phyloP scores from a whole-genome alignment of 2,888 invertebrate genomes.

The Helicoverpa assulta region DNA sequence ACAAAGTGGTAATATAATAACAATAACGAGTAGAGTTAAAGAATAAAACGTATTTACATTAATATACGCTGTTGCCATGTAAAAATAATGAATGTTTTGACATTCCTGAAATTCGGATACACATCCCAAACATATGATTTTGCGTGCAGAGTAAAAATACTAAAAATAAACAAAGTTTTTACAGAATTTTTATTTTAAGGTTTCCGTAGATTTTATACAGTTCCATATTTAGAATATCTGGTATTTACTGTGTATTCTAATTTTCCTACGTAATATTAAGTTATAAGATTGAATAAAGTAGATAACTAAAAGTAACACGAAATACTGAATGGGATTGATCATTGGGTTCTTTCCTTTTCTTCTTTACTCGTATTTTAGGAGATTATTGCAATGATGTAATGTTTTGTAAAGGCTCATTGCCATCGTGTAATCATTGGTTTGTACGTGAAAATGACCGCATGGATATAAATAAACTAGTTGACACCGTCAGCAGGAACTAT shows the following conservation, averaged over 20 bases:
- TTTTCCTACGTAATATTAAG: no score
- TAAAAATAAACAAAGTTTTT: constrained; percentile 28
- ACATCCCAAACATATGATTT: constrained; percentile 19
- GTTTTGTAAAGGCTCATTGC: constrained; percentile 42
- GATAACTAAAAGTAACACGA: no score
- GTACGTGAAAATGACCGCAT: constrained; percentile 55
- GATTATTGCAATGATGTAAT: constrained; percentile 47
- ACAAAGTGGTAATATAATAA: background rate
- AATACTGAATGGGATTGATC: no score
- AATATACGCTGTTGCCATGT: constrained; percentile 54
- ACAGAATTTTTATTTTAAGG: background rate
- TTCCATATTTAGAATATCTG: no score
- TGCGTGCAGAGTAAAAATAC: constrained; percentile 33
- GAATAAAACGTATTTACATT: constrained; percentile 47
- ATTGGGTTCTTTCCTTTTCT: no score
- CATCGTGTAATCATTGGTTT: constrained; percentile 44
- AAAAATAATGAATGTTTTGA: constrained; percentile 58
- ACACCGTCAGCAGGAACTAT: constrained; percentile 52
- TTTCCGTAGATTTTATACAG: no score
- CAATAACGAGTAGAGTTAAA: background rate
- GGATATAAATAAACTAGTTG: constrained; percentile 64
- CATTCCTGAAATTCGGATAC: constrained; percentile 62
- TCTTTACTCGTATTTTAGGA: constrained; percentile 4
- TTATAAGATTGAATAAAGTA: no score
- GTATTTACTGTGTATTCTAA: no score